Percentiles rank a stretch among this genome's conserved stretches.
Evolutionary conservation across 2,888 invertebrate genomes (phyloP).

Genomic region (Catocala sponsa): DNA sequence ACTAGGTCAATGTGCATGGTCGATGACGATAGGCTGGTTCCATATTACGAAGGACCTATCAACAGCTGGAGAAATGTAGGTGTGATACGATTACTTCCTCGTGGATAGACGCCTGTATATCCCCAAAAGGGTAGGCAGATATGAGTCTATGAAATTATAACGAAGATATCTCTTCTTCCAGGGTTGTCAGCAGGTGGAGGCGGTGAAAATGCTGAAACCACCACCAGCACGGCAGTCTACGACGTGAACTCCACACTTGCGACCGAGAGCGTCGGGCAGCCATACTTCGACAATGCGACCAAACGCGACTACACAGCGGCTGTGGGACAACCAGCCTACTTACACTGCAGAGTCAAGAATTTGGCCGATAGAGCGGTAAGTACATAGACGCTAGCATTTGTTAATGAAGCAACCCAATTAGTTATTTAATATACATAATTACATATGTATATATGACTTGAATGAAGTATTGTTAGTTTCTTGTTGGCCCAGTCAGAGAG

Average conservation of each 20-base stretch:
- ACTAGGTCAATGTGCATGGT: too few species aligned
- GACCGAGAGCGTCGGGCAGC: slow-evolving; percentile 92
- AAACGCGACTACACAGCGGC: slow-evolving; percentile 94
- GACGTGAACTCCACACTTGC: slow-evolving; percentile 60
- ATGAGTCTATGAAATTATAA: not conserved
- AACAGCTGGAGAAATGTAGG: too few species aligned
- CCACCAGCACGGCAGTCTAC: slow-evolving; percentile 55
- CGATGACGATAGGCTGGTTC: too few species aligned
- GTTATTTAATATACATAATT: too few species aligned
- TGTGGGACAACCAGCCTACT: slow-evolving; percentile 94
- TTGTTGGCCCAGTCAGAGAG: too few species aligned
- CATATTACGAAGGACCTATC: too few species aligned
- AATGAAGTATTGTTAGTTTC: too few species aligned
- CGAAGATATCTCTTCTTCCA: slow-evolving; percentile 43
- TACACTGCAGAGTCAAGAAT: slow-evolving; percentile 95
- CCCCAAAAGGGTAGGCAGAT: not conserved
- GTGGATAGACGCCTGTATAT: too few species aligned
- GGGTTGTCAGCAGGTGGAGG: slow-evolving; percentile 76
- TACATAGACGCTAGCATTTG: slow-evolving; percentile 44
- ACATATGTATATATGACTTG: too few species aligned
- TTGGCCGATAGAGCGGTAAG: slow-evolving; percentile 96
- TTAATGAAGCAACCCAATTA: too few species aligned
- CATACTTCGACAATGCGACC: slow-evolving; percentile 95
- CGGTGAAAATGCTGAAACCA: slow-evolving; percentile 58
- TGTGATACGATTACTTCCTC: too few species aligned